A percentile compares a stretch with the other conserved stretches of the same genome.
Conservation (phyloP, 2,113 vertebrate species). For the Erpornis zantholeuca region DNA sequence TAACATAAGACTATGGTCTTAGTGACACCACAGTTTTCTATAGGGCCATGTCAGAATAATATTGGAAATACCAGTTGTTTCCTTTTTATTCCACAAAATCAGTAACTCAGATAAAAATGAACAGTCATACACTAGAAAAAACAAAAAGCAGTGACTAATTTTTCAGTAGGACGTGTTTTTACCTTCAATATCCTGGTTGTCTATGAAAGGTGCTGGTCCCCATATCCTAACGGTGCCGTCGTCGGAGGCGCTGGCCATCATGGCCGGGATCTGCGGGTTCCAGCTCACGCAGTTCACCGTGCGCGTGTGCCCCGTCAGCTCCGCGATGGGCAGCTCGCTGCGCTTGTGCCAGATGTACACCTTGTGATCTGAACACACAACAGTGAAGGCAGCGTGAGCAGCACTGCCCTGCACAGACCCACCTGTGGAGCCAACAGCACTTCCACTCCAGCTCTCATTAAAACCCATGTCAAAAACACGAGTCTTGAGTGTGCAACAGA, state of each 20-base stretch:
- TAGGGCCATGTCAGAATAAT: fast-evolving
- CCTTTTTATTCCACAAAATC: background rate
- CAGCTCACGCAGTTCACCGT: conserved; percentile 98
- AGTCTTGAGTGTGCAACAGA: fast-evolving
- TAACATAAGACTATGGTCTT: background rate
- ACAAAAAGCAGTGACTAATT: background rate
- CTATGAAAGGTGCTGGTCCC: conserved; percentile 93
- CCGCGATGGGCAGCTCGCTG: conserved; percentile 94
- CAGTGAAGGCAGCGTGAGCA: background rate
- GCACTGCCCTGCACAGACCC: fast-evolving
- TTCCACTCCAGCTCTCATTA: background rate
- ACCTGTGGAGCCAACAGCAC: fast-evolving
- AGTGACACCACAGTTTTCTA: background rate
- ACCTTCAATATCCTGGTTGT: conserved; percentile 90
- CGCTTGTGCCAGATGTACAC: conserved; percentile 98
- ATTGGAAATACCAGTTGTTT: background rate
- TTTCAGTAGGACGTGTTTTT: background rate
- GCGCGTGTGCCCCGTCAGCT: conserved; percentile 93
- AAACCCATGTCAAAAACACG: fast-evolving
- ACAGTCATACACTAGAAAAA: background rate
- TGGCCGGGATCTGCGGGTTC: conserved; percentile 91
- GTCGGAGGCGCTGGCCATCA: conserved; percentile 97
- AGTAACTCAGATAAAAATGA: background rate
- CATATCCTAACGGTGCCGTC: conserved; percentile 96
- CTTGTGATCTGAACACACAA: conserved; percentile 85